Conservation (phyloP, 2,888 invertebrate species). For the Spisula subtruncata region DNA sequence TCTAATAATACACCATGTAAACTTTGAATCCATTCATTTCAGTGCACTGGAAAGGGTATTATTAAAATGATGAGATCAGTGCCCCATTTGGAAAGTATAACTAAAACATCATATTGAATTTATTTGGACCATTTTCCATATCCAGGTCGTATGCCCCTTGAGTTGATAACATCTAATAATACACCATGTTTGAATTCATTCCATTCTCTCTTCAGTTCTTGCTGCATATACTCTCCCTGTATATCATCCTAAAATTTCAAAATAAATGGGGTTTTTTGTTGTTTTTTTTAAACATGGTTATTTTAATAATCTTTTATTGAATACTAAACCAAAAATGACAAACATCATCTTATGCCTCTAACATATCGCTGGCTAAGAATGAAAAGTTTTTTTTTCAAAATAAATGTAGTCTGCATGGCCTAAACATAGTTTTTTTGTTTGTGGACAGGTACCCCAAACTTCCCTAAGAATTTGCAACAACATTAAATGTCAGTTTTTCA, state of each 20-base stretch:
- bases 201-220: slow-evolving; percentile 86
- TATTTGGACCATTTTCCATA: slow-evolving; percentile 87
- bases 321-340: too few relatives aligned
- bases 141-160: slow-evolving; percentile 85
- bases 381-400: too few relatives aligned
- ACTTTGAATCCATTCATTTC: slow-evolving; percentile 85
- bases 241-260: slow-evolving; percentile 83
- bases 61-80: background rate
- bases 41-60: background rate
- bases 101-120: slow-evolving; percentile 9
- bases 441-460: too few relatives aligned
- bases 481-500: too few relatives aligned
- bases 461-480: too few relatives aligned
- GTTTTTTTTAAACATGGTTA: too few relatives aligned
- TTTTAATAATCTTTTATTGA: too few relatives aligned
- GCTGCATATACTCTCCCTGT: slow-evolving; percentile 86
- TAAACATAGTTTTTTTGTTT: too few relatives aligned
- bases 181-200: slow-evolving; percentile 87
- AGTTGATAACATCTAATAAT: slow-evolving; percentile 85
- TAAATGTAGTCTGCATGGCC: too few relatives aligned
- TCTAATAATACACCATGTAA: slow-evolving; percentile 84
- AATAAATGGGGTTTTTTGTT: too few relatives aligned
- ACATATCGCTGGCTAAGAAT: too few relatives aligned
- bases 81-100: background rate
- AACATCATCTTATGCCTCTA: too few relatives aligned